A percentile compares a stretch with the other conserved stretches of the same genome.
Conservation (phyloP, 2,888 invertebrate genomes). For the Leptinotarsa haldemani region DNA sequence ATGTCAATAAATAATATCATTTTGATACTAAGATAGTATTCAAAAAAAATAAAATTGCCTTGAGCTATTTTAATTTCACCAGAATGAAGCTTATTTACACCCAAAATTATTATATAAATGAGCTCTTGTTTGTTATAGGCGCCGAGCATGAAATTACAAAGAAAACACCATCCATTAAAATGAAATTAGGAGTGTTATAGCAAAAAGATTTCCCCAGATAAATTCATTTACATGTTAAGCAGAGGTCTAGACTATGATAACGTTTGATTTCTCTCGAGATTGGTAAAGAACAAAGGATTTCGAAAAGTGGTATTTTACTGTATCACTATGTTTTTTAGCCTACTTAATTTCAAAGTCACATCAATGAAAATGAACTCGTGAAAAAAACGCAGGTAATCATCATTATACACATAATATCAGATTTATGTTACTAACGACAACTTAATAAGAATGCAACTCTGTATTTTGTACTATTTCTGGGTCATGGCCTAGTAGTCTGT, state of each 20-base stretch:
- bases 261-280: slow-evolving; percentile 1
- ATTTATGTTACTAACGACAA: too few relatives aligned
- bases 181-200: slow-evolving; percentile 10
- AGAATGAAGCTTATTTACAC: not conserved
- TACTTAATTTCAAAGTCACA: not conserved
- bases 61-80: too few relatives aligned
- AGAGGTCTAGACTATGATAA: slow-evolving; percentile 18
- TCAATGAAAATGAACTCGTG: too few relatives aligned
- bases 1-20: too few relatives aligned
- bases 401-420: too few relatives aligned
- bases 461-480: too few relatives aligned
- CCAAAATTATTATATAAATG: not conserved
- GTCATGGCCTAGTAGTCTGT: too few relatives aligned
- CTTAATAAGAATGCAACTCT: too few relatives aligned
- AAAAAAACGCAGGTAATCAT: too few relatives aligned
- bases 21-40: too few relatives aligned
- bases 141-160: not conserved
- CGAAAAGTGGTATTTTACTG: not conserved
- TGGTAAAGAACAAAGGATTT: not conserved
- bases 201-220: slow-evolving; percentile 29
- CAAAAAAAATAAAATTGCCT: not conserved
- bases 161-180: slow-evolving; percentile 5
- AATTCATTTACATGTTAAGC: slow-evolving; percentile 31
- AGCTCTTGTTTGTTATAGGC: not conserved
- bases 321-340: not conserved